phyloP scores from a whole-genome alignment of 1,140 invertebrate species.

The Calliphora vicina region DNA sequence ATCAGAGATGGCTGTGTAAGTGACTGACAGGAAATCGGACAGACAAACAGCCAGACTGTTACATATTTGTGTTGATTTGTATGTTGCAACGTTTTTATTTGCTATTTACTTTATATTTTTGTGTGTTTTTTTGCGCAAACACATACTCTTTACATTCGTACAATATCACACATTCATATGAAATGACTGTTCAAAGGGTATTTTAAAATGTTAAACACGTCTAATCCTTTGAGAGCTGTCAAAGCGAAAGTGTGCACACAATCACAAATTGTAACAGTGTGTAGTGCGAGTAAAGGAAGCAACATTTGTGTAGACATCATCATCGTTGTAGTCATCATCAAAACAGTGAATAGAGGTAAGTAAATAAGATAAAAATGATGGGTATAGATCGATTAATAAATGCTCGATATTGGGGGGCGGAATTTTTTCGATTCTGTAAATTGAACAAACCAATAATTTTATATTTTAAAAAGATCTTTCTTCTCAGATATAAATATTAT shows the following conservation, averaged over 20 bases:
- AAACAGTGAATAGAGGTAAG: neutral
- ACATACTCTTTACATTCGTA: neutral
- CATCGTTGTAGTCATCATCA: neutral
- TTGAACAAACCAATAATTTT: too few relatives aligned
- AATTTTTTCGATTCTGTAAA: too few relatives aligned
- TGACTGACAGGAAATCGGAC: neutral
- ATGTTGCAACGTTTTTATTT: neutral
- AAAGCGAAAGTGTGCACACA: conserved; percentile 25
- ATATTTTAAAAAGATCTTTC: too few relatives aligned
- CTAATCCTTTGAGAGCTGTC: conserved; percentile 61
- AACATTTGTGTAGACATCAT: conserved; percentile 11
- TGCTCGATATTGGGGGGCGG: too few relatives aligned
- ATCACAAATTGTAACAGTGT: neutral
- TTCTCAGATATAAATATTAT: too few relatives aligned
- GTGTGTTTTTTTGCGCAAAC: neutral
- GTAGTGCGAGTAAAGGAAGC: neutral
- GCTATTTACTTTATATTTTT: neutral
- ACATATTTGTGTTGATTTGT: neutral
- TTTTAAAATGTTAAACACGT: conserved; percentile 60
- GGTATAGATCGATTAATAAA: too few relatives aligned
- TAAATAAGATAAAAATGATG: conserved; percentile 9
- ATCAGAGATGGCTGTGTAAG: neutral
- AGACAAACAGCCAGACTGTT: neutral
- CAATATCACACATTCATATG: neutral
- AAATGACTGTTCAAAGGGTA: conserved; percentile 26